phyloP scores from a whole-genome alignment of 2,888 invertebrate genomes.

The Eueremaeus valkanovi region DNA sequence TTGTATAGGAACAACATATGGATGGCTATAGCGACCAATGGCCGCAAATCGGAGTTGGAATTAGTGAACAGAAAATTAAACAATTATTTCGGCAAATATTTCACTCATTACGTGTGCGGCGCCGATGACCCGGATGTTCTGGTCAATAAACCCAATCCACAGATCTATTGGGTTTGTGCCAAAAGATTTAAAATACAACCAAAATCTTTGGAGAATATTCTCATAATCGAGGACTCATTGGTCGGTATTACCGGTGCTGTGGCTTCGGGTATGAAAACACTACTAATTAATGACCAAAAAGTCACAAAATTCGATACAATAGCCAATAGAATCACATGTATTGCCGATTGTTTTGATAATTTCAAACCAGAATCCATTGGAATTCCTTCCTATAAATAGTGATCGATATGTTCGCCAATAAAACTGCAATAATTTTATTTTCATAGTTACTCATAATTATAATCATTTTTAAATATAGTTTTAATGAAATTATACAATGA shows the following conservation, averaged over 20 bases:
- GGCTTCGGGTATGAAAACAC: slow-evolving; percentile 21
- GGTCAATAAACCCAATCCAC: slow-evolving; percentile 22
- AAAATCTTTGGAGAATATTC: background rate
- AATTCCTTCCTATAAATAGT: background rate
- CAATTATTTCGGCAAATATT: background rate
- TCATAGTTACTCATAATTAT: too few relatives aligned
- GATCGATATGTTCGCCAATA: too few relatives aligned
- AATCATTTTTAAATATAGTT: too few relatives aligned
- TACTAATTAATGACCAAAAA: background rate
- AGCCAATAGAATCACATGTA: background rate
- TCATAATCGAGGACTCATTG: slow-evolving; percentile 35
- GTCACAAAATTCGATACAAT: background rate
- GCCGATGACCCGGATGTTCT: slow-evolving; percentile 31
- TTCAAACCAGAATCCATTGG: background rate
- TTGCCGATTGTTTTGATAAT: background rate
- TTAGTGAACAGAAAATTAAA: too few relatives aligned
- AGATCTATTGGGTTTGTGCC: slow-evolving; percentile 11
- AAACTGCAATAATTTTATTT: too few relatives aligned
- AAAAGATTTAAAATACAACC: slow-evolving; percentile 7
- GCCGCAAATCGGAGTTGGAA: too few relatives aligned
- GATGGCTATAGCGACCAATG: slow-evolving; percentile 82
- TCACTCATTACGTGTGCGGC: slow-evolving; percentile 62
- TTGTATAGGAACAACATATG: slow-evolving; percentile 69
- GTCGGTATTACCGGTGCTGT: slow-evolving; percentile 35
- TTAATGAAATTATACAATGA: too few relatives aligned